phyloP scores from a whole-genome alignment of 2,113 vertebrate species.

The Herpetotheres cachinnans region DNA sequence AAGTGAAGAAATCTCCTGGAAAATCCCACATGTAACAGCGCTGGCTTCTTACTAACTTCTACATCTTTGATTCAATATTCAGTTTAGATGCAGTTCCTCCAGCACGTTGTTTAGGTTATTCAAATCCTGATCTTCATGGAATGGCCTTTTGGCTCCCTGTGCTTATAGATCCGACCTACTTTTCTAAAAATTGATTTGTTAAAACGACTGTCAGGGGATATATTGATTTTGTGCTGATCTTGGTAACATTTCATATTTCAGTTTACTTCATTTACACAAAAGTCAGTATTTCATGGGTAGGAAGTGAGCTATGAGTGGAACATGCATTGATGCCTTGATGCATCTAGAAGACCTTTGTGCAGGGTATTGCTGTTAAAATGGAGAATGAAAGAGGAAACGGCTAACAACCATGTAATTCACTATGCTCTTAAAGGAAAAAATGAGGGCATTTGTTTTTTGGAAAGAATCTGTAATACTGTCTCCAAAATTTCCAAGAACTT shows the following conservation, averaged over 20 bases:
- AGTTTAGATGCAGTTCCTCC: not conserved
- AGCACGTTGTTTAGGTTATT: not conserved
- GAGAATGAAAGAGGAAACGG: not conserved
- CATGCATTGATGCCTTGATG: not conserved
- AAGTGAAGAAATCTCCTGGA: not conserved
- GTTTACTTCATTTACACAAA: not conserved
- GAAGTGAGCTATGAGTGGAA: not conserved
- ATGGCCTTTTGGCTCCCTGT: not conserved
- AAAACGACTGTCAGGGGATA: not conserved
- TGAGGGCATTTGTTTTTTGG: not conserved
- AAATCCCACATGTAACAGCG: not conserved
- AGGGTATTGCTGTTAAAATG: not conserved
- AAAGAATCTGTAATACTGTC: not conserved
- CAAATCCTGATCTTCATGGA: not conserved
- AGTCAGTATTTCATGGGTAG: not conserved
- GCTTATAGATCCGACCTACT: not conserved
- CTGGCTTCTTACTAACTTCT: not conserved
- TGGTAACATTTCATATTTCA: not conserved
- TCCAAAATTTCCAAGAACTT: not conserved
- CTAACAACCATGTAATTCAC: not conserved
- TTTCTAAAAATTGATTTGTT: not conserved
- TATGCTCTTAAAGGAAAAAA: not conserved
- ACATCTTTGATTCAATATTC: not conserved
- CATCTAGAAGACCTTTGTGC: not conserved
- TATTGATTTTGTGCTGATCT: not conserved